Evolutionary conservation across 2,888 invertebrate species (phyloP), one percentile per base, ranked within the genome.

Genomic region (Epicampocera succincta): DNA sequence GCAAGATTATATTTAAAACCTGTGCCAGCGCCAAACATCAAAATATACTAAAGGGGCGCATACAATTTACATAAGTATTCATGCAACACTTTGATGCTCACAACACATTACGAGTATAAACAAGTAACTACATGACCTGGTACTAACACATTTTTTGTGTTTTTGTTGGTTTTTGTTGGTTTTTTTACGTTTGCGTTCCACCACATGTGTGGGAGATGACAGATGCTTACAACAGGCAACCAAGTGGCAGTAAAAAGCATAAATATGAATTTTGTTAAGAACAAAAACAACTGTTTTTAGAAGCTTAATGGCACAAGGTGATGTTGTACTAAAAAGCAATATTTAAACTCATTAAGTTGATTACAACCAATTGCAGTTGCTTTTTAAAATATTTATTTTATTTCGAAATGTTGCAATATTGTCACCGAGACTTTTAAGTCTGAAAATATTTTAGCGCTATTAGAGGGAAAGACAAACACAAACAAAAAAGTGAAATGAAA

Each of bases 341-440:
- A 54, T 12, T 33, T 58, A 21, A 29, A 66, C 48, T 74, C 65
- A 66, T 75, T 60, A 75, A 50, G 75, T 58, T 66, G 58, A 66
- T 75, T 66, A 44, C 52, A 52, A 54, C 72, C 61, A 61, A 61
- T 72, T 72, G 17, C 58, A 60, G 9, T n/a, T 25, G 40, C 6
- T n/a, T 42, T 52, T 60, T 12, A 13, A 13, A n/a, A 52, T 46
- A 40, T 52, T 63, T 61, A 50, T 42, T 71, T 25, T 40, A 25
- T 11, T 44, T 69, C 12, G 42, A 1, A 65, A 38, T 52, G 52
- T 19, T 15, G 42, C 12, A 38, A 1, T 48, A 33, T 4, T 17
- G 33, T 38, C 17, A 29, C 25, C 12, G n/a, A 1, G 29, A 38
- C n/a, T n/a, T 19, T 52, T 66, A 15, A 52, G 40, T 42, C 6